Evolutionary conservation across 2,113 vertebrate genomes (phyloP), one percentile per base, ranked within the genome.

Genomic region (Amblyopsis rosae): DNA sequence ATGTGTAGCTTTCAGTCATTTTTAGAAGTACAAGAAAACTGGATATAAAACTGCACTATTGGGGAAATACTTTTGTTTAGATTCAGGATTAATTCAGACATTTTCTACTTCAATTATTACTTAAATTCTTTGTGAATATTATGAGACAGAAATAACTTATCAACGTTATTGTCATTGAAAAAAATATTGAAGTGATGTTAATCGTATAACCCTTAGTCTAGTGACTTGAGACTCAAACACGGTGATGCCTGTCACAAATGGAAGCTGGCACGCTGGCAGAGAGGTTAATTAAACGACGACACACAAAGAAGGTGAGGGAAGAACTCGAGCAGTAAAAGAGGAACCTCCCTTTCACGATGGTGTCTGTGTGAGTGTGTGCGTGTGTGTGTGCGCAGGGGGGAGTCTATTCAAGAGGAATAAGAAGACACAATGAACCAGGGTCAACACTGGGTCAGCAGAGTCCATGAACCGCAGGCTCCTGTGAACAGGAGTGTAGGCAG

Each of bases 391-490:
- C 91, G 92, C 92, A 63, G 86, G 91, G 85, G 57, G 54, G 78
- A 53, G 56, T 76, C 91, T 93, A 91, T 93, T 95, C 90, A 93
- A 91, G 88, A 92, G 89, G 86, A 91, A 90, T 89, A 80, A 93
- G 90, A 60, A 86, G 81, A 87, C 78, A 86, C 93, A 91, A 90
- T 85, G 91, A 89, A 82, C 59, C 87, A 83, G 92, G 95, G 95
- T 96, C 95, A 94, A 48, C 59, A 84, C 71, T 84, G 80, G 96
- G 95, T 97, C 95, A 96, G 79, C 76, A 92, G 88, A 96, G 96
- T 95, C 94, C 95, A 95, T 86, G 89, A 92, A 92, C 92, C 79
- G 81, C 68, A 84, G 81, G 81, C 58, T 89, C 80, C 77, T 67
- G 67, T 59, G 70, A 72, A 68, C 73, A 72, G 78, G 79, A 73